Evolutionary conservation across 2,113 vertebrate genomes (phyloP), one percentile per base, ranked within the genome.

Genomic region (Apeltes quadracus): DNA sequence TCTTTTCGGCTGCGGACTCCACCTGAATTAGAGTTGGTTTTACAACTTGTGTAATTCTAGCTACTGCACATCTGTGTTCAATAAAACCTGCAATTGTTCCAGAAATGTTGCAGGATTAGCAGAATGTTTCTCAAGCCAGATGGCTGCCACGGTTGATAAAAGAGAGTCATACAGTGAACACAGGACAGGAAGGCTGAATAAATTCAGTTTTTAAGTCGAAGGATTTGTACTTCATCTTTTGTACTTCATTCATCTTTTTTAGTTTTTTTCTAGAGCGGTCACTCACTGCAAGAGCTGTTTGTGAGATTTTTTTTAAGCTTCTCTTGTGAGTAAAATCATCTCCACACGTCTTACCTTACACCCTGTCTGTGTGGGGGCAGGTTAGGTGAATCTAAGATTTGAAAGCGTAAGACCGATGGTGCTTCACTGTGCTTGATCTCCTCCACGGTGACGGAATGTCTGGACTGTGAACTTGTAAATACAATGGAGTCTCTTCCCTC

Each of bases 201-300:
- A 66, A 64, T 78, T 78, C 16, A 39, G n/a, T 27, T 62, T 58
- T 41, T 11, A 68, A 68, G 38, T 70, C 22, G 29, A 13, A 54
- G 12, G 16, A 34, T 72, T 69, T 76, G 12, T 53, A 15, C 13
- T n/a, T 38, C 46, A 46, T n/a, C n/a, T n/a, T n/a, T n/a, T n/a
- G n/a, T n/a, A n/a, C n/a, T n/a, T n/a, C 9, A 69, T 71, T 63
- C 65, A 50, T 68, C 68, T 75, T 29, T 56, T 70, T 70, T n/a
- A 23, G 48, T 67, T 22, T 53, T 56, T 29, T 62, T 32, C 25
- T 39, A 25, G 20, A 78, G 63, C 46, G 25, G 55, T 41, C 23
- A 13, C 25, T 46, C 38, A 57, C 27, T 66, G 16, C 46, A 29
- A 69, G 34, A 15, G 23, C 36, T 65, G 25, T 54, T 69, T 65